Percentiles rank a stretch among this genome's conserved stretches.
Evolutionary conservation across 2,113 vertebrate genomes (phyloP).

Genomic region (Hyperopisus bebe): DNA sequence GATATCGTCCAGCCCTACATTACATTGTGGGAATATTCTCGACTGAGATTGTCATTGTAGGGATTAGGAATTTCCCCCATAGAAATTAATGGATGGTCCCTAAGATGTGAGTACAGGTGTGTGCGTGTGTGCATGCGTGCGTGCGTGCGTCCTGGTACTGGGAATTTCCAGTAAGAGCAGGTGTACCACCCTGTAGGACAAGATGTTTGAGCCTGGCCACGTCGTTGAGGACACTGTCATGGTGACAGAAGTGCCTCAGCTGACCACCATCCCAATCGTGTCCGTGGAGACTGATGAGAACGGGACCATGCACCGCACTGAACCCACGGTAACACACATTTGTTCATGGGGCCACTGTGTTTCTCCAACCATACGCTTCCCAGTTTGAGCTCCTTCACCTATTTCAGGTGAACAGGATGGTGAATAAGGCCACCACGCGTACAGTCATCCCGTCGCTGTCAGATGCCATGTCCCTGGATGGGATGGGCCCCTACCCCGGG

Average conservation of each 20-base stretch:
- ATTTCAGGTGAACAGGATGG: conserved; percentile 82
- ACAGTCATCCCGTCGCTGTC: conserved; percentile 71
- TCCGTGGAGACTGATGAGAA: conserved; percentile 82
- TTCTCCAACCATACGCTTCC: not conserved
- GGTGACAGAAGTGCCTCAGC: conserved; percentile 77
- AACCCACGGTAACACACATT: conserved; percentile 70
- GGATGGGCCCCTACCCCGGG: conserved; percentile 61
- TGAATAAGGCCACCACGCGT: conserved; percentile 83
- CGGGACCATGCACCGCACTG: conserved; percentile 81
- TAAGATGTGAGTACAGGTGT: not conserved
- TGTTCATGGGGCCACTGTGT: not conserved
- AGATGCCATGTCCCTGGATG: conserved; percentile 66
- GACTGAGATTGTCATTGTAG: no score
- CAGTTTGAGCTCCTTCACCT: not conserved
- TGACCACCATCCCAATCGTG: conserved; percentile 63
- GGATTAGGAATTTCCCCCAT: no score
- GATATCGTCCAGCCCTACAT: no score
- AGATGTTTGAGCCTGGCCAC: conserved; percentile 89
- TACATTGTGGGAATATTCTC: no score
- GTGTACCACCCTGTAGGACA: conserved; percentile 50
- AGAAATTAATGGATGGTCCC: no score
- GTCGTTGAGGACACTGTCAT: conserved; percentile 77
- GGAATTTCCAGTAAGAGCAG: not conserved
- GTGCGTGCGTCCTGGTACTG: not conserved
- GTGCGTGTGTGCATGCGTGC: not conserved